Evolutionary conservation across 2,797 vertebrate genomes (phyloP).

Genomic region (Amniataba percoides): DNA sequence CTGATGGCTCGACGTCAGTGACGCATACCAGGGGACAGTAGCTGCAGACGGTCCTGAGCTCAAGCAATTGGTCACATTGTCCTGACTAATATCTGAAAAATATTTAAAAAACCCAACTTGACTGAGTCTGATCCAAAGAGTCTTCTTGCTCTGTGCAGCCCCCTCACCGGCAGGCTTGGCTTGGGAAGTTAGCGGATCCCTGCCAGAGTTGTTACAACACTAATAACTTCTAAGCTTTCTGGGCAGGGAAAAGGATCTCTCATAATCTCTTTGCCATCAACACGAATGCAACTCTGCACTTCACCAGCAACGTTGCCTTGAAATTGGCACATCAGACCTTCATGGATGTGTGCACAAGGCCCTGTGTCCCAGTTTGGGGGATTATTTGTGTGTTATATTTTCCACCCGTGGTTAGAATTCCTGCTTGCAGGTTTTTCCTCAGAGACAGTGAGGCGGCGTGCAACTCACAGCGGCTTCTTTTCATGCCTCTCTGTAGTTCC

Average conservation of each 20-base stretch:
- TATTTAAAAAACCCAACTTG: neutral
- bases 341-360: slow-evolving; percentile 1
- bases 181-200: slow-evolving; percentile 12
- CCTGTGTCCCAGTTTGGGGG: neutral
- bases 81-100: slow-evolving; percentile 12
- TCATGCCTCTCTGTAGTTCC: slow-evolving; percentile 23
- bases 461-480: slow-evolving; percentile 15
- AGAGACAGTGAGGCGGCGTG: neutral
- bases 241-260: slow-evolving; percentile 24
- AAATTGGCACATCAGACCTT: slow-evolving; percentile 1
- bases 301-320: neutral
- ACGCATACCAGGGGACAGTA: neutral
- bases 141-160: neutral
- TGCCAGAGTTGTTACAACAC: slow-evolving; percentile 58
- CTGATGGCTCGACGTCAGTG: slow-evolving; percentile 13
- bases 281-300: slow-evolving; percentile 18
- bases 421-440: slow-evolving; percentile 11
- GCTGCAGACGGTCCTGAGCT: slow-evolving; percentile 2
- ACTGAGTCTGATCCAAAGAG: neutral
- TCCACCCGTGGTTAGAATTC: neutral
- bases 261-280: slow-evolving; percentile 33
- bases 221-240: slow-evolving; percentile 60
- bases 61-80: neutral
- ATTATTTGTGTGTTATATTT: slow-evolving; percentile 5
- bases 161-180: slow-evolving; percentile 13